phyloP scores from a whole-genome alignment of 2,113 vertebrate species.

The Psilopsiagon aymara region DNA sequence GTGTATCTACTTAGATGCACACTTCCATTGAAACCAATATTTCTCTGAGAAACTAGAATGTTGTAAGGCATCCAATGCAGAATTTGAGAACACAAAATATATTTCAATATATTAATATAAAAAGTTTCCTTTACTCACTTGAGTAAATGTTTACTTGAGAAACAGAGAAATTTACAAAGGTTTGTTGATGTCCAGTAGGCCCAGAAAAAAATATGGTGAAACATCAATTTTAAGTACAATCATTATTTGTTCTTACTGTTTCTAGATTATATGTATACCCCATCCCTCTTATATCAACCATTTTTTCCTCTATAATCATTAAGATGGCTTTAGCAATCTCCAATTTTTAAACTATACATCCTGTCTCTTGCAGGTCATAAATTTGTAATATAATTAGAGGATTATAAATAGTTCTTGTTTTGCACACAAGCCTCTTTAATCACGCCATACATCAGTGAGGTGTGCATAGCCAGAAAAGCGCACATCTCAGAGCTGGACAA shows the following conservation, averaged over 20 bases:
- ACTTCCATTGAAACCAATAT: not conserved
- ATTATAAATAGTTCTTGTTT: not conserved
- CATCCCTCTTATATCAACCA: accelerated
- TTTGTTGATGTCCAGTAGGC: not conserved
- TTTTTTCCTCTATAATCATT: not conserved
- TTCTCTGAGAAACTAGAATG: not conserved
- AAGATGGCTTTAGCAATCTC: not conserved
- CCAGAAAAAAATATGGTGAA: not conserved
- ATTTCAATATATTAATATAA: not conserved
- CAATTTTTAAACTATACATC: not conserved
- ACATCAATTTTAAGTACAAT: not conserved
- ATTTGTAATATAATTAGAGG: not conserved
- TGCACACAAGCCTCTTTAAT: not conserved
- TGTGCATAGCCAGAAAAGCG: accelerated
- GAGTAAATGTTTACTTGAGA: not conserved
- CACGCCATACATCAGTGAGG: not conserved
- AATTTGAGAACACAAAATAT: not conserved
- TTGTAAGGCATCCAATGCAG: not conserved
- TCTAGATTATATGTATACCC: not conserved
- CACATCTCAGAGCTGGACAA: not conserved
- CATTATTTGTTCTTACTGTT: not conserved
- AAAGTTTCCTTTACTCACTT: not conserved
- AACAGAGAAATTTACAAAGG: not conserved
- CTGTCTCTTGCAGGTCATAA: not conserved
- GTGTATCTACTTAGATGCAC: not conserved